Conservation (phyloP, 1,140 invertebrate genomes). For the Drosophila varians region DNA sequence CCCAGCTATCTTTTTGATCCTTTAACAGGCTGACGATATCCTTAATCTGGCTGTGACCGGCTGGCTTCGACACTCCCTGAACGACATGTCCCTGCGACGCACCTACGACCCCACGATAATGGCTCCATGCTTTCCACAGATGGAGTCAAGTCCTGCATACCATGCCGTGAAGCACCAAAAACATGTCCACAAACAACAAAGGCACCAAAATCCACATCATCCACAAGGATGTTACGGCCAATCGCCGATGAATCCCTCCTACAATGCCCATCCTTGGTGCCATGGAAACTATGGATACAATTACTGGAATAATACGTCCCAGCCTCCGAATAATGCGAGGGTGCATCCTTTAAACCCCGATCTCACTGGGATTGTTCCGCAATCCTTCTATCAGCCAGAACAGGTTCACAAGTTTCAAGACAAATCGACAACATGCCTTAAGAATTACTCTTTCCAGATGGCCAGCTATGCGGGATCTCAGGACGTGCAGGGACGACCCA, state of each 20-base stretch:
- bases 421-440: too few species aligned
- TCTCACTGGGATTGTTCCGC: not conserved
- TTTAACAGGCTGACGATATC: constrained; percentile 3
- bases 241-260: not conserved
- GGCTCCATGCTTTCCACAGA: not conserved
- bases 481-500: not conserved
- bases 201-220: not conserved
- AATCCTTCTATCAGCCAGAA: not conserved
- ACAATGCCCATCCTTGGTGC: not conserved
- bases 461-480: constrained; percentile 2
- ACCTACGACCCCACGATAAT: not conserved
- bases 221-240: not conserved
- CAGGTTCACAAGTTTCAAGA: not conserved
- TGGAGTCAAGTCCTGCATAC: too few species aligned
- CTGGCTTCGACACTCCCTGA: not conserved
- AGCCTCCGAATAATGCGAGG: not conserved
- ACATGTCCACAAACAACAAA: too few species aligned
- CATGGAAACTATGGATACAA: constrained; percentile 1
- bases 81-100: not conserved
- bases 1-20: not conserved
- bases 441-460: too few species aligned
- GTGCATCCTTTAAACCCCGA: not conserved
- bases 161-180: too few species aligned
- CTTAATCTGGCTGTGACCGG: not conserved
- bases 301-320: constrained; percentile 4